Percentiles rank a stretch among this genome's conserved stretches.
phyloP scores from a whole-genome alignment of 2,113 vertebrate genomes.

The Solenodon paradoxus region DNA sequence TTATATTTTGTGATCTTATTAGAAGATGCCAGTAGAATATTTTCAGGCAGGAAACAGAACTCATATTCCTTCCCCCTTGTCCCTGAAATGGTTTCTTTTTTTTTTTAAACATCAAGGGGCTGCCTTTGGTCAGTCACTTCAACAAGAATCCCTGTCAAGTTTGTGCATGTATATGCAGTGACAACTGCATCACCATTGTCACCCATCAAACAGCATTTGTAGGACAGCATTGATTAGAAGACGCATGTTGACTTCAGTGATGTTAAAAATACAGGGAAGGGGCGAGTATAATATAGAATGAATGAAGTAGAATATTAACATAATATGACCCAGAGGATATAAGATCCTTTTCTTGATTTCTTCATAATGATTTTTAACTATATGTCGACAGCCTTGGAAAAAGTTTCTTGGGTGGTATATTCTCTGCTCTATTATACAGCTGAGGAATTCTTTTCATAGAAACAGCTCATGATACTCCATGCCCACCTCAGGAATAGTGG shows the following conservation, averaged over 20 bases:
- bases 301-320: neutral
- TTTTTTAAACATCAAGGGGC: neutral
- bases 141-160: neutral
- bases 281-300: neutral
- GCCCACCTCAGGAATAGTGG: neutral
- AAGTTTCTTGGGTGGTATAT: neutral
- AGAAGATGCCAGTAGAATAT: neutral
- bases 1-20: neutral
- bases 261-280: neutral
- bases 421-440: neutral
- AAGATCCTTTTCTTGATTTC: neutral
- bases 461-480: neutral
- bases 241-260: neutral
- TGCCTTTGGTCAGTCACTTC: neutral
- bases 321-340: neutral
- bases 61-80: neutral
- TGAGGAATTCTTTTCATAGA: neutral
- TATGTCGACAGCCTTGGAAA: neutral
- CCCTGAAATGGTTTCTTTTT: neutral
- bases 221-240: neutral
- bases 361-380: neutral
- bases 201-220: neutral
- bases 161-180: neutral
- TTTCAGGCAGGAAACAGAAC: neutral
- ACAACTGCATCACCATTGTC: neutral